Percentiles rank a stretch among this genome's conserved stretches.
Conservation (phyloP, 2,888 invertebrate genomes). For the Mythimna albipuncta region DNA sequence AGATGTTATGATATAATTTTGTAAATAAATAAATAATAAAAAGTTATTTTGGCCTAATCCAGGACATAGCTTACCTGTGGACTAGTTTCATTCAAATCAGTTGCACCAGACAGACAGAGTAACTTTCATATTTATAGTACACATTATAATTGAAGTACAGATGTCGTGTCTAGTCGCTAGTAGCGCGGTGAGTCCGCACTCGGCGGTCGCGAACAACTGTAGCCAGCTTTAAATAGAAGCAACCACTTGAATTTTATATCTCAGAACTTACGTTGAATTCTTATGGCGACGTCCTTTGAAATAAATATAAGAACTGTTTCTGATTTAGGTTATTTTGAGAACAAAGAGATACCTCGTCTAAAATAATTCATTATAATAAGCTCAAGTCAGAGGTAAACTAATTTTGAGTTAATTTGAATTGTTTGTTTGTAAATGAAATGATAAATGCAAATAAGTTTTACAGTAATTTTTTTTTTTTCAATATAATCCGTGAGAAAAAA, state of each 20-base stretch:
- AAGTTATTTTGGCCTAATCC: too few relatives aligned
- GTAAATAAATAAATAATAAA: too few relatives aligned
- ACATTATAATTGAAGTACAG: too few relatives aligned
- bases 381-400: neutral
- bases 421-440: neutral
- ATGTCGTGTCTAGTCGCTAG: neutral
- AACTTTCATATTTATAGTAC: too few relatives aligned
- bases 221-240: slow-evolving; percentile 66
- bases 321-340: slow-evolving; percentile 16
- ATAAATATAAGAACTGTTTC: slow-evolving; percentile 33
- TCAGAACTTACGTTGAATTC: slow-evolving; percentile 64
- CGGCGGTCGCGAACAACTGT: slow-evolving; percentile 16
- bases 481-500: too few relatives aligned
- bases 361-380: neutral
- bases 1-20: too few relatives aligned
- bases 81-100: too few relatives aligned
- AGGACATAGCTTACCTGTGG: too few relatives aligned
- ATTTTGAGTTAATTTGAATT: neutral
- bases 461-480: too few relatives aligned
- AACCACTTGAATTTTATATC: slow-evolving; percentile 66
- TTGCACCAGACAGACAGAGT: too few relatives aligned
- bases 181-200: neutral
- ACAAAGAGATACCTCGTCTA: too few relatives aligned
- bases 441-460: too few relatives aligned
- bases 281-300: slow-evolving; percentile 20